Percentiles rank a stretch among this genome's conserved stretches.
Evolutionary conservation across 2,797 vertebrate species (phyloP).

Genomic region (Esox masquinongy): DNA sequence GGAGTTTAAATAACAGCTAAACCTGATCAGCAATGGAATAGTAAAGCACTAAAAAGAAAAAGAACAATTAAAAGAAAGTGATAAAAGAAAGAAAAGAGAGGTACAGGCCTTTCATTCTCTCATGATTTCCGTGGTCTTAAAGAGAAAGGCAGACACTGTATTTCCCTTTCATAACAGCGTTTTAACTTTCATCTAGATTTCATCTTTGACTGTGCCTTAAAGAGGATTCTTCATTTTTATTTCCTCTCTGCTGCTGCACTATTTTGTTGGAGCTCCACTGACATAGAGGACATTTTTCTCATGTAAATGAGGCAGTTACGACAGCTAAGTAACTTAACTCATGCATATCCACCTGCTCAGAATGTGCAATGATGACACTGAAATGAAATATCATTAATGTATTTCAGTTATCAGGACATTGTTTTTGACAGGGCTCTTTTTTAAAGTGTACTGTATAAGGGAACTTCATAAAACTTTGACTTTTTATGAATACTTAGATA

Average conservation of each 20-base stretch:
- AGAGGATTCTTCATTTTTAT: conserved; percentile 35
- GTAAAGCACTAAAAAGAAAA: conserved; percentile 21
- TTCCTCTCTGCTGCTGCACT: conserved; percentile 23
- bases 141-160: conserved; percentile 20
- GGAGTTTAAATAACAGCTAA: too few species aligned
- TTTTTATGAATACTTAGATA: background rate
- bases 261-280: conserved; percentile 26
- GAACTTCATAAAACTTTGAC: background rate
- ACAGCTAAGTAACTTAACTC: conserved; percentile 5
- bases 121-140: conserved; percentile 13
- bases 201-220: conserved; percentile 34
- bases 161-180: conserved; percentile 49
- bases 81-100: conserved; percentile 15
- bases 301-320: conserved; percentile 18
- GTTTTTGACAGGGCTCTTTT: conserved; percentile 7
- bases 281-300: conserved; percentile 22
- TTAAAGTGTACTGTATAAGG: conserved; percentile 1
- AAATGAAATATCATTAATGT: conserved; percentile 6
- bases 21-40: conserved; percentile 27
- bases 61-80: conserved; percentile 8
- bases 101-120: conserved; percentile 31
- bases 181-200: conserved; percentile 57
- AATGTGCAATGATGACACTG: conserved; percentile 17
- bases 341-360: conserved; percentile 6
- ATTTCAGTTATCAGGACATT: background rate